Percentiles rank a stretch among this genome's conserved stretches.
These are phyloP conservation scores for Eudemis profundana DNA, from an alignment of 2,888 invertebrate species.

Conservation along the genomic window DNA sequence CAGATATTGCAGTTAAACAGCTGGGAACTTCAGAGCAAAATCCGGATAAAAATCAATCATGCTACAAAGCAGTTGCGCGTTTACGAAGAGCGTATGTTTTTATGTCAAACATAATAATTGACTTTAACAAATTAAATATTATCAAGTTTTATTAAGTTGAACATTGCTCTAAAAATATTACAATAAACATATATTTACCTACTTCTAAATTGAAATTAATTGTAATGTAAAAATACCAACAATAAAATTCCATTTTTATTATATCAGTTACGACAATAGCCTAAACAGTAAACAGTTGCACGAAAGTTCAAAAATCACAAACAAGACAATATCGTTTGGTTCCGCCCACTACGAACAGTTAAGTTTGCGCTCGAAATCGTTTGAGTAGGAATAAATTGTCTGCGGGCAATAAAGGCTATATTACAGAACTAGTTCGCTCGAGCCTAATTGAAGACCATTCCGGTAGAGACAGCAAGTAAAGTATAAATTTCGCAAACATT, in stretches of 20 bases:
- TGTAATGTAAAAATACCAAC: no score
- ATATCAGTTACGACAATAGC: constrained; percentile 8
- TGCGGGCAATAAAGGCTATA: constrained; percentile 51
- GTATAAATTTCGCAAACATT: neutral
- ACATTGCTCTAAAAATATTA: no score
- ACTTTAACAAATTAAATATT: neutral
- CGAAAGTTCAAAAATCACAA: constrained; percentile 29
- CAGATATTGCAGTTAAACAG: constrained; percentile 76
- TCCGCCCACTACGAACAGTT: constrained; percentile 38
- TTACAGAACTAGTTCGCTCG: constrained; percentile 75
- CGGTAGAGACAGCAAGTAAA: constrained; percentile 67
- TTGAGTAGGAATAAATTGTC: constrained; percentile 32
- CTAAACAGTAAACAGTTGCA: constrained; percentile 19
- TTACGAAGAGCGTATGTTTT: constrained; percentile 14
- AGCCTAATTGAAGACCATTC: constrained; percentile 72
- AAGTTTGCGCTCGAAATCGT: constrained; percentile 30
- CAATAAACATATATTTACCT: no score
- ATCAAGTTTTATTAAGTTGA: no score
- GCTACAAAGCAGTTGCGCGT: constrained; percentile 46
- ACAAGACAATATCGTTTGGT: constrained; percentile 41
- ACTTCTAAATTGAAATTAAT: no score
- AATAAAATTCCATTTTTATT: no score
- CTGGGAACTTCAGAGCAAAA: constrained; percentile 61
- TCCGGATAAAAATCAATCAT: constrained; percentile 74
- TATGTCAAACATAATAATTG: neutral